Conservation (phyloP, 2,113 vertebrate genomes). For the Aphelocoma coerulescens region DNA sequence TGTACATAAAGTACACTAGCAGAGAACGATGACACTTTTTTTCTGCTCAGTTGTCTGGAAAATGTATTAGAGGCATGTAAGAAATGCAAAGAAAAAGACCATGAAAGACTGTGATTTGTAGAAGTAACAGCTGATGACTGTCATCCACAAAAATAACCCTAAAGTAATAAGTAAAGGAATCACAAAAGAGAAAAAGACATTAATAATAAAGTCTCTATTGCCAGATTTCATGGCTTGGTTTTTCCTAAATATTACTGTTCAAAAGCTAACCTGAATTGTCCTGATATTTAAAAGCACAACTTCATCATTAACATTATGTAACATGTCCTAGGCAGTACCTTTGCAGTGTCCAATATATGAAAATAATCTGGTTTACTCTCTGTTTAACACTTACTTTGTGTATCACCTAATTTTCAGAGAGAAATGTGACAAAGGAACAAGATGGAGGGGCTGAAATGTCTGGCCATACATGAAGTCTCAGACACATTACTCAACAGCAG, state of each 20-base stretch:
- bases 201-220: not conserved
- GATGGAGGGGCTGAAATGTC: not conserved
- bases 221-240: not conserved
- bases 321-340: not conserved
- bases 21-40: not conserved
- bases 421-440: not conserved
- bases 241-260: not conserved
- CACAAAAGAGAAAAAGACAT: not conserved
- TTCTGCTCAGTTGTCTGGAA: not conserved
- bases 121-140: not conserved
- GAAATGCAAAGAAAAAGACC: not conserved
- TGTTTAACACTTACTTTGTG: not conserved
- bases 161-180: not conserved
- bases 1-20: not conserved
- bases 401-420: not conserved
- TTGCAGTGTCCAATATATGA: not conserved
- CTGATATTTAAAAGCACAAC: not conserved
- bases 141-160: not conserved
- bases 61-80: not conserved
- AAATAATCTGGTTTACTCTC: not conserved
- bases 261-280: not conserved
- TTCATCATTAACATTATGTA: not conserved
- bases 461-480: not conserved
- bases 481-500: not conserved
- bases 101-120: not conserved